phyloP scores from a whole-genome alignment of 2,113 vertebrate genomes.

The Egretta garzetta region DNA sequence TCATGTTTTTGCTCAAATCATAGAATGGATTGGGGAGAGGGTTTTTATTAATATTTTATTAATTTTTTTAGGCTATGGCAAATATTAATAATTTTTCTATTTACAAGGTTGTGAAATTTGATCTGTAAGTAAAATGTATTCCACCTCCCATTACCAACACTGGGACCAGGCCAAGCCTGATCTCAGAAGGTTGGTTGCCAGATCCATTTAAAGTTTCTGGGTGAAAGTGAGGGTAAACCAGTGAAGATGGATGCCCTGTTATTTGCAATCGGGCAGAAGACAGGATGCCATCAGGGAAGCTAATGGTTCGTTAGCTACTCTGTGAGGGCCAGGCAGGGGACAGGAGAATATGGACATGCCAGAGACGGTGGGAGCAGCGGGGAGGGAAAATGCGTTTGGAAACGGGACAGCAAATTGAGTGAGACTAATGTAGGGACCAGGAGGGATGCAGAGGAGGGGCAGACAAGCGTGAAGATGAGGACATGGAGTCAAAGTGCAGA shows the following conservation, averaged over 20 bases:
- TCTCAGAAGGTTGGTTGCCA: neutral
- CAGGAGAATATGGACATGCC: conserved; percentile 3
- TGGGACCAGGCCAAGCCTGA: fast-evolving
- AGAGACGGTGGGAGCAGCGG: neutral
- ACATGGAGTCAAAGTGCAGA: fast-evolving
- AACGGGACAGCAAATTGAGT: conserved; percentile 46
- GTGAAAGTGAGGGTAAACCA: neutral
- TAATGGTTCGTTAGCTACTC: conserved; percentile 28
- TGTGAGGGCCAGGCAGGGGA: neutral
- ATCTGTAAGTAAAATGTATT: neutral
- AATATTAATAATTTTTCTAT: neutral
- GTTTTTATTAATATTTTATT: neutral
- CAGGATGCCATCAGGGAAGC: neutral
- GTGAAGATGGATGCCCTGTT: conserved; percentile 6
- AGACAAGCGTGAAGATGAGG: neutral
- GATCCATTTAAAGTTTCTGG: neutral
- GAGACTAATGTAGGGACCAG: conserved; percentile 49
- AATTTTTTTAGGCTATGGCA: neutral
- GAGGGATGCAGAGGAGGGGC: conserved; percentile 5
- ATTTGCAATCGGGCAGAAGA: neutral
- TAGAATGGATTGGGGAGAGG: neutral
- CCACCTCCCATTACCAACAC: neutral
- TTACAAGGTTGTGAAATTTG: neutral
- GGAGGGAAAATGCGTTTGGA: neutral
- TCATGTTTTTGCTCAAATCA: neutral